phyloP scores from a whole-genome alignment of 2,888 invertebrate species.

The Odontomyia ornata region DNA sequence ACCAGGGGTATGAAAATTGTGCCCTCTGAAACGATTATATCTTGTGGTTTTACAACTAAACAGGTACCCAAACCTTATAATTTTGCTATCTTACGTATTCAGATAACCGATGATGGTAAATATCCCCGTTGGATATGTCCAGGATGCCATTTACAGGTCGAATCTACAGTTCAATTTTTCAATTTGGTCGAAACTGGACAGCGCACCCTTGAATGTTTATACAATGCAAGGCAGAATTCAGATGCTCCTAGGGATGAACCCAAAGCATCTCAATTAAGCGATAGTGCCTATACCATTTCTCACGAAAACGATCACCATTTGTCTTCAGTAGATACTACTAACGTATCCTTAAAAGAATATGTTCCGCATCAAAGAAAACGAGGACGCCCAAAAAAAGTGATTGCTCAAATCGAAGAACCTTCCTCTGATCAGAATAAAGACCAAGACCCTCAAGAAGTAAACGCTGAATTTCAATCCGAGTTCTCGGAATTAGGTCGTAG shows the following conservation, averaged over 20 bases:
- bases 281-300: not conserved
- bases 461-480: not conserved
- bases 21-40: too few species aligned
- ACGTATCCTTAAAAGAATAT: too few species aligned
- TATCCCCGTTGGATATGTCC: constrained; percentile 79
- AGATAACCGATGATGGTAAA: constrained; percentile 70
- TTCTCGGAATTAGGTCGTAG: constrained; percentile 66
- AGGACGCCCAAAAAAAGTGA: constrained; percentile 70
- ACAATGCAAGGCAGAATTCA: constrained; percentile 52
- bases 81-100: too few species aligned
- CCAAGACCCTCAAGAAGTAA: not conserved
- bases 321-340: too few species aligned
- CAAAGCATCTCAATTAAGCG: too few species aligned
- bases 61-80: too few species aligned
- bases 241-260: not conserved
- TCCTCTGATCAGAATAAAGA: not conserved
- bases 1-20: too few species aligned
- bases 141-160: constrained; percentile 78
- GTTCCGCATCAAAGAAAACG: constrained; percentile 74
- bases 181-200: constrained; percentile 77
- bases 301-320: too few species aligned
- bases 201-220: constrained; percentile 60
- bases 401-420: too few species aligned
- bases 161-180: constrained; percentile 78
- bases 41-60: too few species aligned